These are phyloP conservation scores for Diceros bicornis DNA, from an alignment of 2,797 vertebrate species.

Conservation along the genomic window DNA sequence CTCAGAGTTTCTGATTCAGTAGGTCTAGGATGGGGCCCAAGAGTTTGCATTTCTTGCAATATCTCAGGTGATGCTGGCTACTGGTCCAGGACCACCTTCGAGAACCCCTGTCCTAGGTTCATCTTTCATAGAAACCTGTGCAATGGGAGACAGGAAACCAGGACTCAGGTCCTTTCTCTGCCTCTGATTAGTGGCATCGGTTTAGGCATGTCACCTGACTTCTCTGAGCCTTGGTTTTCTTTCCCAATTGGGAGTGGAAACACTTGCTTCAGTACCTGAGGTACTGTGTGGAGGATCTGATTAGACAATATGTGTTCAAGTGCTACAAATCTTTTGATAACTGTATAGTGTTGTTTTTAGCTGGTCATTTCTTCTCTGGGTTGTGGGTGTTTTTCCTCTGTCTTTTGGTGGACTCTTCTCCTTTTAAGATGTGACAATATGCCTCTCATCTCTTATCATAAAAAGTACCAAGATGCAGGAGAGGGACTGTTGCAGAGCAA, in stretches of 20 bases:
- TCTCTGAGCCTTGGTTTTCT: background rate
- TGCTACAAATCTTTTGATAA: background rate
- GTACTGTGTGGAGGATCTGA: background rate
- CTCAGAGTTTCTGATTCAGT: background rate
- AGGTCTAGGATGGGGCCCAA: background rate
- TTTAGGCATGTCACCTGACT: background rate
- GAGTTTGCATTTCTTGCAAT: background rate
- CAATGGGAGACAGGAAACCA: background rate
- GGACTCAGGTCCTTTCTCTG: background rate
- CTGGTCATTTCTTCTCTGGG: background rate
- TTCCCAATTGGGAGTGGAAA: background rate
- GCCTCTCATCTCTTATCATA: background rate
- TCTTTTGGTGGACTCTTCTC: background rate
- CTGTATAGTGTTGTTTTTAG: background rate
- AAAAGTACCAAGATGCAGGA: background rate
- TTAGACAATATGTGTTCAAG: background rate
- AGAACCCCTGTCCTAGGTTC: background rate
- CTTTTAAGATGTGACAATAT: background rate
- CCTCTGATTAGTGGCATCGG: background rate
- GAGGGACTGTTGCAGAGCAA: background rate
- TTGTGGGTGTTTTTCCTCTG: background rate
- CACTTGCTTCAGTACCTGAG: background rate
- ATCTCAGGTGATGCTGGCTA: background rate
- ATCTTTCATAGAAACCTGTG: background rate
- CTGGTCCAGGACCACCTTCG: background rate